Evolutionary conservation across 2,113 vertebrate species (phyloP), one percentile per base, ranked within the genome.

Genomic region (Salminus brasiliensis): DNA sequence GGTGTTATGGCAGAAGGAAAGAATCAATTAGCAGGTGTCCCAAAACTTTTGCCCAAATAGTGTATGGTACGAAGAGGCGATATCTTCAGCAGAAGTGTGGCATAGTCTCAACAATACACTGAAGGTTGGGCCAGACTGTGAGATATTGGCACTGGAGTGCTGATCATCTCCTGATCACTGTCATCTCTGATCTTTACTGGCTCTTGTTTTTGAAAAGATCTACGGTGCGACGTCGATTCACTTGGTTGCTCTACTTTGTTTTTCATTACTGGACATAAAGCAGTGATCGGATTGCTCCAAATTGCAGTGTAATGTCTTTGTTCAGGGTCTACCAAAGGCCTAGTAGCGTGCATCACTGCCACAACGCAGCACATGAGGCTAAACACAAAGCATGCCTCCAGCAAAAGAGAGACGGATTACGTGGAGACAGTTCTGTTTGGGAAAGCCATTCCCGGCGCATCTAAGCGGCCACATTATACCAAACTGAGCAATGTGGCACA

Each of bases 401-500:
- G 62, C 25, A 78, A n/a, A 66, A 73, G 39, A 59, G 10, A 52
- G 21, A 78, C 30, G 25, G 41, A 76, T 75, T 66, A 55, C 68
- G 76, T 52, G 60, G 41, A 52, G 71, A 59, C 60, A 59, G 55
- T 60, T 67, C 21, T 53, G 69, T 72, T 71, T 71, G 41, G 45
- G 32, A 32, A 66, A 68, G 66, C 29, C 36, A 43, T 32, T 71
- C 43, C 21, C 10, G 36, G 74, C 59, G 65, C 53, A 43, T 70
- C 32, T 70, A 76, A 85, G 30, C 72, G 49, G 79, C 86, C 66
- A 78, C 71, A 77, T 53, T 86, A 53, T 29, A 78, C 43, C 36
- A 69, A 70, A 79, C 67, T 53, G 69, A 76, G 27, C 49, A 72
- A 84, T 88, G 83, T 80, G 84, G 82, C 84, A 75, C 79, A 82